Conservation (phyloP, 1,140 invertebrate genomes). For the Procambarus virginalis region DNA sequence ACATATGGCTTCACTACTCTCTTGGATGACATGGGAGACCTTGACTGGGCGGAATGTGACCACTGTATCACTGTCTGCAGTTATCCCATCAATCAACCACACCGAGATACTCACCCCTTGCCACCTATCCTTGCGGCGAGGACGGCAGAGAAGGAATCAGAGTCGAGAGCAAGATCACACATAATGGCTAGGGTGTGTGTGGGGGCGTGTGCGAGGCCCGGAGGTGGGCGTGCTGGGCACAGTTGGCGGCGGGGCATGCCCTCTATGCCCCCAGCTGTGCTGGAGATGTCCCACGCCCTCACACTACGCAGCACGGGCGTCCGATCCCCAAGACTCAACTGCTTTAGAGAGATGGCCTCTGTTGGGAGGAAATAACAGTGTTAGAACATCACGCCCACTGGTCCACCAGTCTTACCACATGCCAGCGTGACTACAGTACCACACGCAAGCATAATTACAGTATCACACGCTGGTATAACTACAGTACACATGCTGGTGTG, state of each 20-base stretch:
- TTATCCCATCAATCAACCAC: too few relatives aligned
- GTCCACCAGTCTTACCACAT: too few relatives aligned
- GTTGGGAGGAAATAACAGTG: neutral
- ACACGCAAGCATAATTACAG: too few relatives aligned
- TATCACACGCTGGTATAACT: too few relatives aligned
- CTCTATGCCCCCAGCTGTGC: conserved; percentile 3
- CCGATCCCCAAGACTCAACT: conserved; percentile 74
- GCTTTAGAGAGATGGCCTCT: conserved; percentile 73
- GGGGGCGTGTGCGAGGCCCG: conserved; percentile 50
- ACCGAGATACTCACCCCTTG: conserved; percentile 74
- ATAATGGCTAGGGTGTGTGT: conserved; percentile 76
- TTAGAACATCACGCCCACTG: too few relatives aligned
- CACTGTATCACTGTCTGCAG: too few relatives aligned
- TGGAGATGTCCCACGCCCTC: conserved; percentile 72
- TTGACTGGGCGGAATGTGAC: too few relatives aligned
- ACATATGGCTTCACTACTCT: too few relatives aligned
- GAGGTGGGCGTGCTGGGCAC: conserved; percentile 57
- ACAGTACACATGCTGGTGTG: too few relatives aligned
- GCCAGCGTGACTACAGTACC: too few relatives aligned
- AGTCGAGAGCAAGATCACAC: conserved; percentile 75
- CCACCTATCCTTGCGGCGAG: conserved; percentile 76
- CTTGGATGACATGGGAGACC: too few relatives aligned
- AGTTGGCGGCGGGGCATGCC: conserved; percentile 34
- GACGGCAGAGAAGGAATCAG: conserved; percentile 78
- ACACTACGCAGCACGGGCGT: conserved; percentile 75